Percentiles rank a stretch among this genome's conserved stretches.
Evolutionary conservation across 2,888 invertebrate species (phyloP).

Genomic region (Azorinus chamasolen): DNA sequence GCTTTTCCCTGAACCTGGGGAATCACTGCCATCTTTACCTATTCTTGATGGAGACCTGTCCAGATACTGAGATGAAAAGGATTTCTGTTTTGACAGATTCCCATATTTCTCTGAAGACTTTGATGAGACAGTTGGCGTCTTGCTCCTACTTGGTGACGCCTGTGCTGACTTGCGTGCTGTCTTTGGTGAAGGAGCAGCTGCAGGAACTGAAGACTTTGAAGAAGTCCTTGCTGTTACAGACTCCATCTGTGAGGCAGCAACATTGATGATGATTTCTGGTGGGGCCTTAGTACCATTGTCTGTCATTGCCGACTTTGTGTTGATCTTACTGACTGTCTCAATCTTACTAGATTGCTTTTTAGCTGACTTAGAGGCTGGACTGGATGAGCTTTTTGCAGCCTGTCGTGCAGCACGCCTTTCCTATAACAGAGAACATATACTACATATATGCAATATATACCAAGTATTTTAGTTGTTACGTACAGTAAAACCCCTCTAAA

Average conservation of each 20-base stretch:
- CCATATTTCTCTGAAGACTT: conserved; percentile 57
- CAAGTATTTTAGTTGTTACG: no score
- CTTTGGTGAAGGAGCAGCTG: conserved; percentile 1
- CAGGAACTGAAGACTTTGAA: conserved; percentile 11
- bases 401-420: conserved; percentile 63
- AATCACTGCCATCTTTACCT: conserved; percentile 21
- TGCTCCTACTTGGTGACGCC: neutral
- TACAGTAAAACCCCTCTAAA: no score
- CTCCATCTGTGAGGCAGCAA: neutral
- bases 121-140: conserved; percentile 33
- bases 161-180: conserved; percentile 11
- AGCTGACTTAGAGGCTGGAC: conserved; percentile 22
- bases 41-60: conserved; percentile 31
- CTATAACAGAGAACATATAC: conserved; percentile 36
- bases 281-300: conserved; percentile 18
- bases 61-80: conserved; percentile 60
- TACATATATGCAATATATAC: neutral
- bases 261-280: conserved; percentile 46
- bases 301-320: conserved; percentile 12
- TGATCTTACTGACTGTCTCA: conserved; percentile 26
- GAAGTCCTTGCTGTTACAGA: conserved; percentile 13
- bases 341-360: conserved; percentile 9
- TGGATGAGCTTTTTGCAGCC: conserved; percentile 25
- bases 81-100: conserved; percentile 51
- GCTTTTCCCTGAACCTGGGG: neutral